A percentile compares a stretch with the other conserved stretches of the same genome.
Conservation (phyloP, 2,888 invertebrate genomes). For the Melieria omissa region DNA sequence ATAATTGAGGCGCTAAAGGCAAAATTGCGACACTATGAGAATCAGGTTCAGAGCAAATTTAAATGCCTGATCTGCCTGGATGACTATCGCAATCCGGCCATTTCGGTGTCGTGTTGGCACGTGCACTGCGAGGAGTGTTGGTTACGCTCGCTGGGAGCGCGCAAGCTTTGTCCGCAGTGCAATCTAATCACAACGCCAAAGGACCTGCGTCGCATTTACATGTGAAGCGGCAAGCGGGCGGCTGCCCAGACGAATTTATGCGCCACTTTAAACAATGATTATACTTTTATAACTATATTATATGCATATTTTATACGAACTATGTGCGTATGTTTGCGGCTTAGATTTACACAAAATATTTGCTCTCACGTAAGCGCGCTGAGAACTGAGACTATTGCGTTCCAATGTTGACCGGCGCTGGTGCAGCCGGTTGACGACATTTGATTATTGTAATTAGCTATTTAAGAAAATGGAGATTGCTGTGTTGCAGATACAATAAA, state of each 20-base stretch:
- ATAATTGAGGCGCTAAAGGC: conserved; percentile 80
- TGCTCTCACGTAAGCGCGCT: no score
- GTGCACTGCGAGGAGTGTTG: conserved; percentile 91
- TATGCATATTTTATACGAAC: no score
- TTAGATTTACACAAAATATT: no score
- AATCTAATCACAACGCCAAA: conserved; percentile 91
- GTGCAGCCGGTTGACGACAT: background rate
- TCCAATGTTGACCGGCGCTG: no score
- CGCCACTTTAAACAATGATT: no score
- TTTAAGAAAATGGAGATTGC: conserved; percentile 18
- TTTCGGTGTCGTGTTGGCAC: conserved; percentile 96
- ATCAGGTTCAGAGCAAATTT: conserved; percentile 72
- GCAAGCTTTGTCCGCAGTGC: conserved; percentile 94
- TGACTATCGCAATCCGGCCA: conserved; percentile 84
- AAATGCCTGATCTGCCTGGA: conserved; percentile 93
- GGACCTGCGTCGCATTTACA: conserved; percentile 88
- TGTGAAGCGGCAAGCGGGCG: conserved; percentile 68
- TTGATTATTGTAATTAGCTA: conserved; percentile 6
- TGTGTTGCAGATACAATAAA: conserved; percentile 46
- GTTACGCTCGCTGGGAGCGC: conserved; percentile 79
- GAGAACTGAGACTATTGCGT: no score
- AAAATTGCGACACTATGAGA: conserved; percentile 81
- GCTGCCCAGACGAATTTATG: no score
- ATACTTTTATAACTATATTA: no score
- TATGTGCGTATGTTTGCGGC: no score